Conservation (phyloP, 2,888 invertebrate species). For the Pseudococcus longispinus region DNA sequence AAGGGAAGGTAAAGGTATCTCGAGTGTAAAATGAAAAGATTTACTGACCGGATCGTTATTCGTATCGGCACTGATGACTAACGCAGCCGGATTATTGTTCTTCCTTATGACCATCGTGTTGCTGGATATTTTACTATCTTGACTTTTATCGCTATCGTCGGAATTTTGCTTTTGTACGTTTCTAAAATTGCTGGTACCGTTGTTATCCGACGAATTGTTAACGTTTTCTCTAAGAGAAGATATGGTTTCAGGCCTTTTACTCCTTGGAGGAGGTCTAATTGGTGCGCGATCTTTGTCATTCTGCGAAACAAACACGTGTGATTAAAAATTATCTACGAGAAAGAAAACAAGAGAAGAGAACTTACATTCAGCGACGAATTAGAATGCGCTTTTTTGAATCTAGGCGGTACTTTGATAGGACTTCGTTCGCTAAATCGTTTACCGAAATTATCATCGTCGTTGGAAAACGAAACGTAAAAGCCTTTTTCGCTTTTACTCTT, state of each 20-base stretch:
- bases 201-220: neutral
- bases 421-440: slow-evolving; percentile 42
- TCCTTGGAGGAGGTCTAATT: neutral
- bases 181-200: neutral
- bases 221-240: slow-evolving; percentile 7
- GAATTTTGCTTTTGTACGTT: slow-evolving; percentile 28
- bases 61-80: slow-evolving; percentile 74
- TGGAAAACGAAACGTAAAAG: slow-evolving; percentile 94
- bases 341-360: neutral
- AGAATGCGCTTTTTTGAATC: slow-evolving; percentile 12
- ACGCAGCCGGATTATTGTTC: slow-evolving; percentile 62
- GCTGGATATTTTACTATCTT: slow-evolving; percentile 5
- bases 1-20: too few species aligned
- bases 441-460: slow-evolving; percentile 64
- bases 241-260: slow-evolving; percentile 45
- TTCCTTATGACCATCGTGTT: slow-evolving; percentile 23
- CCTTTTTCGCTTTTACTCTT: slow-evolving; percentile 71
- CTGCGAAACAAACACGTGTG: neutral
- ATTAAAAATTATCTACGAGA: neutral
- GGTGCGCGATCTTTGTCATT: neutral
- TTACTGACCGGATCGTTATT: slow-evolving; percentile 63
- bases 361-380: neutral
- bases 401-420: slow-evolving; percentile 35
- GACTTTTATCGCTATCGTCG: neutral
- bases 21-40: neutral